Base-by-base conservation (phyloP, 2,888 invertebrate species). In the Pseudococcus viburni region DNA sequence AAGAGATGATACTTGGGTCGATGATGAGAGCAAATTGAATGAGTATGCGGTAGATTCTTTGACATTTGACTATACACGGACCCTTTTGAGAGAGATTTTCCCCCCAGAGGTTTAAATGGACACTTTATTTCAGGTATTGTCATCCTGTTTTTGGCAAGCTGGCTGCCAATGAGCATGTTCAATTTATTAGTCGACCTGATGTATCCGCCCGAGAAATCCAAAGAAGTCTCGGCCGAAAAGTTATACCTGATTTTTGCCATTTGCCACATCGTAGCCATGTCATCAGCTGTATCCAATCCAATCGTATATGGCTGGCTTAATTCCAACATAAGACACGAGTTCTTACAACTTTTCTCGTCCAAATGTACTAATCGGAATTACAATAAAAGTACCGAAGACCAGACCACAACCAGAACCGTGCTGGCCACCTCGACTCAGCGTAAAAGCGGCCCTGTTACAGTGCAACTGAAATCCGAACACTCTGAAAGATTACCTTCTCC, bases 231-330 rank as follows among this genome's bases (percentile, higher is more conserved):
- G 33, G 88, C 91, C 7, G 89, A 90, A 19, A 90, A 90, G 26
- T 91, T 92, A 85, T 92, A 92, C 90, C 90, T 92, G 48, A 90
- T 91, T 0, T 92, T 93, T 89, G 93, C 93, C 17, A 91, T 93
- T 80, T 93, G 93, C 89, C 94, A 94, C 90, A 91, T 94, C 90
- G 91, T 93, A 39, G 94, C 94, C 15, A 93, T 94, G 91, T 92
- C 93, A 33, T 93, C 94, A 1, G 93, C 94, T 0, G 93, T 93
- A 89, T 92, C 93, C 59, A 94, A 94, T 91, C 94, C 94, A 0
- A 92, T 94, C 48, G 92, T 94, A 42, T 94, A 94, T 91, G 94
- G 94, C 12, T 93, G 93, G 92, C 92, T 94, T 89, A 94, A 94
- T 91, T 93, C 94, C 89, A 93, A 94, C 90, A 93, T 94, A 90